Base-by-base conservation (phyloP, 2,888 invertebrate genomes). In the Cerastoderma edule region DNA sequence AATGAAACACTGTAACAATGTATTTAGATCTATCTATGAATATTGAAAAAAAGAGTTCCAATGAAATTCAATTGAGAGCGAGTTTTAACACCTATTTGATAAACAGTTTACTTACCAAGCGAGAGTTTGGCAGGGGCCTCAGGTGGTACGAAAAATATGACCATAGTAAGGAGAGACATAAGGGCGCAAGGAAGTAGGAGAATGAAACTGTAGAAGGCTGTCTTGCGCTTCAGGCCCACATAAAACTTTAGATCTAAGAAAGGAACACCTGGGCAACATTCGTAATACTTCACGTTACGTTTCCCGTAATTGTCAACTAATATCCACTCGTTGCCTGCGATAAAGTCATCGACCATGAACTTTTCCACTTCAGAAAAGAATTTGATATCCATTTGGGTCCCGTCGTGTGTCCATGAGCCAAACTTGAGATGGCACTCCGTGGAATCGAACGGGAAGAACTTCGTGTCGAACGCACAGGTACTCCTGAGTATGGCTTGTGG, bases 131-230 rank as follows among this genome's bases (percentile, higher is more conserved):
- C 92, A 0, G 93, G 92, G n/a, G 92, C 91, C 74, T 93, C 93
- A 2, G 93, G 93, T 10, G 93, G 93, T 28, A 93, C 90, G 92
- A 92, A 93, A 84, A 93, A 93, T 60, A 93, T 91, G 39, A 92
- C 91, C 78, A 93, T 87, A 3, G 92, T 92, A 32, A 93, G 86
- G 6, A 90, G 85, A 10, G 92, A 92, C 32, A 93, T 88, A 6
- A 93, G 87, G 28, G 92, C 90, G 78, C 93, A 93, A 1, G 93
- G 93, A 66, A 93, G 85, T 68, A 93, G 90, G 33, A 93, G 87
- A 60, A 92, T 91, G 78, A 93, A 93, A 50, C 90, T 91, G 85
- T 92, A 92, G 80, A 92, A 93, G 5, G 91, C 89, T 28, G 89
- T 89, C 57, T 85, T 87, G 32, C 91, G 78, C 54, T 87, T 83